Evolutionary conservation across 2,888 invertebrate species (phyloP), one percentile per base, ranked within the genome.

Genomic region (Drosophila mayaguana): DNA sequence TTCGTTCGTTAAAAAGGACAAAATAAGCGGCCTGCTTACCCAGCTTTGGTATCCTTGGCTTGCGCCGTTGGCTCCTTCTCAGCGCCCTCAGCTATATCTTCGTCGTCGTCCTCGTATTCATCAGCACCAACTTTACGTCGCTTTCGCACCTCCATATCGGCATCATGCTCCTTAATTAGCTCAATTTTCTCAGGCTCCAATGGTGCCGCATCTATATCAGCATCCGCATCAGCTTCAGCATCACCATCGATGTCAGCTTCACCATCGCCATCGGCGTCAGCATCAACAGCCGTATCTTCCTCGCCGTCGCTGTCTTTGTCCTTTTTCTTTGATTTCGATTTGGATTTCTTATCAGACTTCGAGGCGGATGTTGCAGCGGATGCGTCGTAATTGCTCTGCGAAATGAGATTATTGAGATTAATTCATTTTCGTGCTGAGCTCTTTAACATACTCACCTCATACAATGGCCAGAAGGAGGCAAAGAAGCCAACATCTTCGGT

Each of bases 401-500:
- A n/a, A 66, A 54, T 25, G 16, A 14, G 56, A 7, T 20, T 18
- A 5, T 22, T 43, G 16, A 2, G 14, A 40, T 32, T n/a, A 34
- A 4, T 11, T 25, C 11, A 42, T 18, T 2, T 16, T 0, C n/a
- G 3, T 12, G n/a, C 11, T 20, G 42, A 8, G 28, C 36, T 45
- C 7, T 7, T 3, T 1, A 8, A 7, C 12, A 36, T 42, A 63
- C 75, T 90, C 91, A 97, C 97, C 93, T 97, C 96, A 93, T 98
- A 99, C 0, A 98, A 94, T 4, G 99, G 99, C 96, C 98, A 98
- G 94, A 99, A 99, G 0, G 99, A 99, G 9, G 99, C 99, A 81
- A 99, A 96, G 94, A 99, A 98, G 60, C 99, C 99, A 34, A 99
- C 99, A 92, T 99, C 99, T 93, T 99, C 99, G 0, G 98, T 98